These are phyloP conservation scores for Busseola fusca DNA, from an alignment of 2,888 invertebrate species.

Conservation along the genomic window DNA sequence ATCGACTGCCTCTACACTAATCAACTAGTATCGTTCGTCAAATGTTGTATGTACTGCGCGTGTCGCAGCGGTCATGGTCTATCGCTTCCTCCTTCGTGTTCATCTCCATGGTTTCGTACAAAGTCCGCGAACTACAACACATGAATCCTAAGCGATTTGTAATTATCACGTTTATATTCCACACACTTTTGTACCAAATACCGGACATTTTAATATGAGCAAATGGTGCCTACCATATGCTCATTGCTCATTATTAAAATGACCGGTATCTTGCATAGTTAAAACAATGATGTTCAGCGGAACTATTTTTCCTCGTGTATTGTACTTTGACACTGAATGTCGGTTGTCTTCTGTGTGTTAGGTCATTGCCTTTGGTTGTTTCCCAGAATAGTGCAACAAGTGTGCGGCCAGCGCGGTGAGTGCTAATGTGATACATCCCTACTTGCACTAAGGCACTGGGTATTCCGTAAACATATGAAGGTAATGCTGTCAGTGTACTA, in stretches of 20 bases:
- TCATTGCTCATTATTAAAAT: too few species aligned
- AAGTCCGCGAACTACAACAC: conserved; percentile 59
- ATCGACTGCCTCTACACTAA: conserved; percentile 32
- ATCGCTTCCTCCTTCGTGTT: conserved; percentile 70
- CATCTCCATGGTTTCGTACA: conserved; percentile 59
- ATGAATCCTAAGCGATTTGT: conserved; percentile 66
- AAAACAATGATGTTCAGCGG: conserved; percentile 64
- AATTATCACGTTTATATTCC: conserved; percentile 64
- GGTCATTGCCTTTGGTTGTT: conserved; percentile 69
- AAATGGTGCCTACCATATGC: conserved; percentile 8
- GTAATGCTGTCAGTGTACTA: conserved; percentile 78
- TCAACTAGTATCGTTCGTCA: conserved; percentile 50
- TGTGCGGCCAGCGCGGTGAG: conserved; percentile 53
- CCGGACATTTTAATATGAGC: conserved; percentile 59
- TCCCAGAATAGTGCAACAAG: conserved; percentile 68
- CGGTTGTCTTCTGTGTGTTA: conserved; percentile 49
- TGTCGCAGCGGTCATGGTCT: conserved; percentile 44
- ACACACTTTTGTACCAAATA: conserved; percentile 62
- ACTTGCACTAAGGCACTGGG: conserved; percentile 72
- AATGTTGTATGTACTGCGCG: conserved; percentile 62
- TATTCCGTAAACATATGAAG: conserved; percentile 73
- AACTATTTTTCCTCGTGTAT: conserved; percentile 69
- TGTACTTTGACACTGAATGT: conserved; percentile 67
- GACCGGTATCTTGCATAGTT: conserved; percentile 47
- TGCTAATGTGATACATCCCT: conserved; percentile 60